These are phyloP conservation scores for Pogona vitticeps DNA, from an alignment of 2,113 vertebrate species.

Conservation along the genomic window DNA sequence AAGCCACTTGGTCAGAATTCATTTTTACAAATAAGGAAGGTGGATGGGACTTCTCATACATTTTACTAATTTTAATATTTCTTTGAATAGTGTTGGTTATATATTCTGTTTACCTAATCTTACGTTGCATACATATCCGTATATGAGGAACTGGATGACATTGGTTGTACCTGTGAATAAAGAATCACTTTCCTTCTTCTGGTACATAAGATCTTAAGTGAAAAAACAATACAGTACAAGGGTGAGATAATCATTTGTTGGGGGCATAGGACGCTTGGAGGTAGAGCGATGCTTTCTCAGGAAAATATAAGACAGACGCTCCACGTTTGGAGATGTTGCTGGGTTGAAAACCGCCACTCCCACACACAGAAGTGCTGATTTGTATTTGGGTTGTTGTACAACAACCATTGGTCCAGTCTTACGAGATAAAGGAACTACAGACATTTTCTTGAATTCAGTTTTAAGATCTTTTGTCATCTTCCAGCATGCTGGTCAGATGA, in stretches of 20 bases:
- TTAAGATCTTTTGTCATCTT: not conserved
- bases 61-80: slow-evolving; percentile 27
- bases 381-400: not conserved
- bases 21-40: not conserved
- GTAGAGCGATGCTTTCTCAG: not conserved
- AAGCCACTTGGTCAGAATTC: not conserved
- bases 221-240: too few species aligned
- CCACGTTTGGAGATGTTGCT: not conserved
- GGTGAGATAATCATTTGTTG: too few species aligned
- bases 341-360: not conserved
- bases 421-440: not conserved
- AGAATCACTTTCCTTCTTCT: slow-evolving; percentile 2
- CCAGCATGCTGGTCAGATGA: not conserved
- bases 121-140: slow-evolving; percentile 7
- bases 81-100: slow-evolving; percentile 24
- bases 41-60: not conserved
- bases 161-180: slow-evolving; percentile 58
- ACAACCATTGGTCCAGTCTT: too few species aligned
- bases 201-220: not conserved
- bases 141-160: slow-evolving; percentile 30
- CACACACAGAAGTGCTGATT: not conserved
- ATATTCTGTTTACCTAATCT: slow-evolving; percentile 45
- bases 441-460: not conserved
- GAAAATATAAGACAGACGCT: too few species aligned
- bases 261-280: not conserved